Evolutionary conservation across 2,888 invertebrate species (phyloP).

Genomic region (Pterostichus niger): DNA sequence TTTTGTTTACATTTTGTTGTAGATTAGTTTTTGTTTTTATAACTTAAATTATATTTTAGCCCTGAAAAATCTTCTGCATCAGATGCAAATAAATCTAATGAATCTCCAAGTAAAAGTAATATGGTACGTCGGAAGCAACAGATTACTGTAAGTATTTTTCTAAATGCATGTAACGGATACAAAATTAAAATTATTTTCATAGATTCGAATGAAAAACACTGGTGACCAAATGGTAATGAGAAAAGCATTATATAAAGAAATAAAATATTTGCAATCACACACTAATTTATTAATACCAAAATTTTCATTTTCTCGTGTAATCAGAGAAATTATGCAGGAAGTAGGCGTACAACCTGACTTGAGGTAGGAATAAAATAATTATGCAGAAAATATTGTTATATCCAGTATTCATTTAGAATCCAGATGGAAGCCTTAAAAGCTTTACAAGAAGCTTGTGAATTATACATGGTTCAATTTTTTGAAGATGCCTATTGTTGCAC

Average conservation of each 20-base stretch:
- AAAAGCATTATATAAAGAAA: constrained; percentile 70
- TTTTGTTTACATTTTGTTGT: constrained; percentile 9
- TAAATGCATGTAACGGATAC: not conserved
- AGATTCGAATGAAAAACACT: not conserved
- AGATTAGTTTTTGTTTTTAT: not conserved
- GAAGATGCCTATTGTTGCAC: constrained; percentile 77
- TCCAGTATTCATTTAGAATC: not conserved
- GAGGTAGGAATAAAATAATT: not conserved
- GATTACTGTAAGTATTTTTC: not conserved
- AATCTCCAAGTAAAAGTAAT: not conserved
- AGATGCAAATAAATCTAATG: not conserved
- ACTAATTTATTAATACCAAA: constrained; percentile 76
- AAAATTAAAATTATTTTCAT: not conserved
- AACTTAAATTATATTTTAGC: constrained; percentile 5
- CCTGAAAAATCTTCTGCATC: not conserved
- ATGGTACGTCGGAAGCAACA: not conserved
- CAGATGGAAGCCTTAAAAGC: constrained; percentile 75
- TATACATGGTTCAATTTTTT: constrained; percentile 78
- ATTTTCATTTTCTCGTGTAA: constrained; percentile 76
- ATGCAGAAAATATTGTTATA: not conserved
- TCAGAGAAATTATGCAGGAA: constrained; percentile 76
- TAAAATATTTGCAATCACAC: constrained; percentile 71
- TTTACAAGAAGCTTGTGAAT: constrained; percentile 78
- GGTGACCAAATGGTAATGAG: not conserved
- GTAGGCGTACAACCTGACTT: constrained; percentile 20